Percentiles rank a stretch among this genome's conserved stretches.
Evolutionary conservation across 2,797 vertebrate genomes (phyloP).

Genomic region (Bradypus variegatus): DNA sequence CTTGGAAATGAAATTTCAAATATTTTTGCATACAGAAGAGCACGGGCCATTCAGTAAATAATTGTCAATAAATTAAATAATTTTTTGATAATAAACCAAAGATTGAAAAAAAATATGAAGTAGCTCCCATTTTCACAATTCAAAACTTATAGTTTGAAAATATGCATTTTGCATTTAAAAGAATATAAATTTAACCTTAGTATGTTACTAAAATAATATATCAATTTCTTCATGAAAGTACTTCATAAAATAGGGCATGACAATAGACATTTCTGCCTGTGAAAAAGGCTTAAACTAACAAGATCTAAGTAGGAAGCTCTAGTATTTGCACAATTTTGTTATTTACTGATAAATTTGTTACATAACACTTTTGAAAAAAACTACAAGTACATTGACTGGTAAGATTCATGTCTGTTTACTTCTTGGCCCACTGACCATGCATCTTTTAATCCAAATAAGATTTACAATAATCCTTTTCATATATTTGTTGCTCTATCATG

Average conservation of each 20-base stretch:
- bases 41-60: background rate
- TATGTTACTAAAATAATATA: background rate
- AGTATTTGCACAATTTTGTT: background rate
- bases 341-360: background rate
- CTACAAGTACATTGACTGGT: background rate
- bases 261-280: background rate
- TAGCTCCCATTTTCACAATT: background rate
- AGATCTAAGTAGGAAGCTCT: background rate
- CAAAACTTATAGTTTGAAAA: background rate
- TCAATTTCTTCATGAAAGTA: background rate
- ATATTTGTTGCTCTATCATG: background rate
- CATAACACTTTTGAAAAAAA: background rate
- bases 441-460: background rate
- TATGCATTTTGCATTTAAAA: background rate
- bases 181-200: background rate
- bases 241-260: background rate
- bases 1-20: background rate
- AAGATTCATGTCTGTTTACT: conserved; percentile 11
- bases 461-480: background rate
- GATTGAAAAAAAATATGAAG: background rate
- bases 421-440: background rate
- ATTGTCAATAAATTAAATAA: background rate
- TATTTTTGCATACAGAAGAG: background rate
- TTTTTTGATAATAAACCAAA: background rate
- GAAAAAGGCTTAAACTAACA: background rate